phyloP scores from a whole-genome alignment of 1,140 invertebrate species.

The Trichonephila inaurata region DNA sequence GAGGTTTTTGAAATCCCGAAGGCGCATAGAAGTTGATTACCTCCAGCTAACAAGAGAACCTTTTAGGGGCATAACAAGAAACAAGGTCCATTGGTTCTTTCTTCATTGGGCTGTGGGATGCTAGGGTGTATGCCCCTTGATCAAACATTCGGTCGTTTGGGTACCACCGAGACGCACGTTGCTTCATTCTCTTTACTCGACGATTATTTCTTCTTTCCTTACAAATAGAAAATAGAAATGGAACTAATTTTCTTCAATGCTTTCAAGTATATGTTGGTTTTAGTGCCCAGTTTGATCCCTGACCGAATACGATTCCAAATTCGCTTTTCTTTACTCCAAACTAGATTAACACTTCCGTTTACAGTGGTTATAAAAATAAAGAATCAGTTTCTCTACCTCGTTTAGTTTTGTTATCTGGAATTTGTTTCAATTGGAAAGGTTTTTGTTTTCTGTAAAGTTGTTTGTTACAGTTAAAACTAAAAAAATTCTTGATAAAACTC shows the following conservation, averaged over 20 bases:
- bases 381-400: too few relatives aligned
- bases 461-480: too few relatives aligned
- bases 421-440: too few relatives aligned
- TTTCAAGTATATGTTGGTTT: constrained; percentile 5
- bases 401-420: too few relatives aligned
- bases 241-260: constrained; percentile 62
- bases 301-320: neutral
- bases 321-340: neutral
- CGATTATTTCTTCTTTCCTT: constrained; percentile 24
- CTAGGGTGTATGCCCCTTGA: constrained; percentile 30
- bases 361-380: neutral
- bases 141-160: constrained; percentile 62
- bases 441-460: too few relatives aligned
- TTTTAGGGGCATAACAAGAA: constrained; percentile 62
- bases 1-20: constrained; percentile 72
- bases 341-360: neutral
- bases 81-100: constrained; percentile 37
- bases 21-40: constrained; percentile 71
- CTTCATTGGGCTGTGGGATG: constrained; percentile 6
- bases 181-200: neutral
- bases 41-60: constrained; percentile 70
- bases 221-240: constrained; percentile 43
- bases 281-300: neutral
- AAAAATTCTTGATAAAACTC: too few relatives aligned
- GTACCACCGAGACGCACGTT: constrained; percentile 47